Conservation (phyloP, 2,113 vertebrate genomes). For the Halcyon senegalensis region DNA sequence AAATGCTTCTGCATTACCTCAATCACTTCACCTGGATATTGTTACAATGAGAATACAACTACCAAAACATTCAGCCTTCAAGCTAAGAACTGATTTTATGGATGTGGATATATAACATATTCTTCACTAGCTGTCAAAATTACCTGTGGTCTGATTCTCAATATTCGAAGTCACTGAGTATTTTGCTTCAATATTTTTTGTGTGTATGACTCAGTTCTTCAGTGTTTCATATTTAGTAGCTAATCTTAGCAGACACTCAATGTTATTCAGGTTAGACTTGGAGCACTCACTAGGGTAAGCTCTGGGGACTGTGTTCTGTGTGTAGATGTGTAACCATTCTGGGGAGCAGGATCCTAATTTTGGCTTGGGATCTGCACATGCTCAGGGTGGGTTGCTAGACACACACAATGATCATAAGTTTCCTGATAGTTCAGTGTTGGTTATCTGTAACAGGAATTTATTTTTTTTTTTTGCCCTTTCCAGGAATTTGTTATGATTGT, state of each 20-base stretch:
- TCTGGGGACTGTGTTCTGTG: background rate
- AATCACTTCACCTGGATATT: background rate
- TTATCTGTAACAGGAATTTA: background rate
- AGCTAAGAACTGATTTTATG: background rate
- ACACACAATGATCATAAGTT: background rate
- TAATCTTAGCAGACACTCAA: background rate
- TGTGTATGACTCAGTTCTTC: background rate
- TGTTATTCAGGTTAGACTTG: background rate
- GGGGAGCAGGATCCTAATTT: background rate
- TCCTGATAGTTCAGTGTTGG: background rate
- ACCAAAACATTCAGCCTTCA: background rate
- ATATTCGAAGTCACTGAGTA: background rate
- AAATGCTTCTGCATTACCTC: background rate
- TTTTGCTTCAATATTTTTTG: background rate
- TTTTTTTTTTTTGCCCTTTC: slow-evolving; percentile 32
- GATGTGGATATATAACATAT: background rate
- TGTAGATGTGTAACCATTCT: background rate
- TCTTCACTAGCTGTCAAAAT: background rate
- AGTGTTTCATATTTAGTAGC: background rate
- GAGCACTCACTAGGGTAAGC: background rate
- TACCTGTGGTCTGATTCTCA: background rate
- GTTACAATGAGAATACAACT: background rate
- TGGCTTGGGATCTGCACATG: background rate
- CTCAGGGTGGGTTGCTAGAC: background rate
- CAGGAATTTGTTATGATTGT: slow-evolving; percentile 99